These are phyloP conservation scores for Adelges cooleyi DNA, from an alignment of 1,140 invertebrate genomes.

Conservation along the genomic window DNA sequence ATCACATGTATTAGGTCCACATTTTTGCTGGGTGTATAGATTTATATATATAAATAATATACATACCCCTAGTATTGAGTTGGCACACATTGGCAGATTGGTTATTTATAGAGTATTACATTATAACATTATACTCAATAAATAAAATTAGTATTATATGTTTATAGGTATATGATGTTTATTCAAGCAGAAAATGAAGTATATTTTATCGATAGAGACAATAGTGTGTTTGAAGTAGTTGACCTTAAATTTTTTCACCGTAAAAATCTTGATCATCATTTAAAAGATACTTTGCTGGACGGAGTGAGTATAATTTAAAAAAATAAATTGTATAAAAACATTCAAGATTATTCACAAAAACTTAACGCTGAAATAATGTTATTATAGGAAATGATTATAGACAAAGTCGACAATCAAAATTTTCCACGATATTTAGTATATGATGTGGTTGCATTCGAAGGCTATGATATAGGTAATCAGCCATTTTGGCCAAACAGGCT, in stretches of 20 bases:
- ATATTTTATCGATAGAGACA: constrained; percentile 91
- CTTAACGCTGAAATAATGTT: background rate
- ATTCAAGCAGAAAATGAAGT: constrained; percentile 74
- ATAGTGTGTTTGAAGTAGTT: constrained; percentile 80
- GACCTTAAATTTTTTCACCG: constrained; percentile 66
- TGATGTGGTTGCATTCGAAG: constrained; percentile 80
- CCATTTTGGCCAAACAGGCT: constrained; percentile 65
- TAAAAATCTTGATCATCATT: constrained; percentile 56
- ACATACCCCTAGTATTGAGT: too few species aligned
- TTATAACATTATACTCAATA: too few species aligned
- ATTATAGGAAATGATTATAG: constrained; percentile 84
- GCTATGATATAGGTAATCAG: constrained; percentile 61
- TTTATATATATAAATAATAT: too few species aligned
- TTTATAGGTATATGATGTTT: constrained; percentile 85
- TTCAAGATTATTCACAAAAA: background rate
- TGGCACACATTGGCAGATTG: too few species aligned
- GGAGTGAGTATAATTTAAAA: constrained; percentile 51
- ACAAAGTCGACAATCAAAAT: constrained; percentile 55
- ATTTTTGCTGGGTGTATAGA: too few species aligned
- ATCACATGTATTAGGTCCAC: too few species aligned
- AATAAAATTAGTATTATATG: too few species aligned
- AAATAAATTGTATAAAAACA: background rate
- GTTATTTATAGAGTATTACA: too few species aligned
- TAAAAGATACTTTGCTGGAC: constrained; percentile 81
- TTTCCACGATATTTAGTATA: constrained; percentile 89